These are phyloP conservation scores for Balearica regulorum DNA, from an alignment of 2,797 vertebrate species.

Conservation along the genomic window DNA sequence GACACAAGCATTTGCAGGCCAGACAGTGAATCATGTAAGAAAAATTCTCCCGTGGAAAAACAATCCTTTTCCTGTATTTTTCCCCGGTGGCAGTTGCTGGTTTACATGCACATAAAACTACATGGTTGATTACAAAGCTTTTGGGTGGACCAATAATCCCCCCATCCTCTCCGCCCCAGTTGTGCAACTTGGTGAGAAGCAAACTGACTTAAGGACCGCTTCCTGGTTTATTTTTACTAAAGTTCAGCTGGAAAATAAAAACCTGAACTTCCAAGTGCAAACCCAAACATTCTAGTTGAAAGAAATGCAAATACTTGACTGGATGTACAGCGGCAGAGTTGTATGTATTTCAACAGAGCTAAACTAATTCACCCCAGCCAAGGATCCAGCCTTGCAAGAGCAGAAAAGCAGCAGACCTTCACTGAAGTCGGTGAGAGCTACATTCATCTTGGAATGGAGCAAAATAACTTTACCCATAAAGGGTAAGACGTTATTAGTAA, in stretches of 20 bases:
- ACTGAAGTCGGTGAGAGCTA: background rate
- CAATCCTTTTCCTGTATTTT: constrained; percentile 13
- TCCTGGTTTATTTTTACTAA: background rate
- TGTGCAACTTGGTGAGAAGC: background rate
- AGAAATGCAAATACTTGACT: background rate
- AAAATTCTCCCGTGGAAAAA: background rate
- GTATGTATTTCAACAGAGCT: background rate
- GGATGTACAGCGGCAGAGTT: background rate
- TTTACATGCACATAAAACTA: background rate
- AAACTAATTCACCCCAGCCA: background rate
- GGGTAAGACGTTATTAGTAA: constrained; percentile 11
- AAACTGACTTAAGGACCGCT: background rate
- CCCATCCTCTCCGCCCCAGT: background rate
- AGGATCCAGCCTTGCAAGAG: background rate
- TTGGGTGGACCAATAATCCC: background rate
- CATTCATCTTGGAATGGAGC: background rate
- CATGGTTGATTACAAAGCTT: background rate
- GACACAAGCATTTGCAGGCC: background rate
- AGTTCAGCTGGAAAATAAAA: background rate
- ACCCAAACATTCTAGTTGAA: background rate
- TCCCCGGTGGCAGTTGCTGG: background rate
- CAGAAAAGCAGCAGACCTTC: background rate
- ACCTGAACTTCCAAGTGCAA: background rate
- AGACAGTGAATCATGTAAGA: constrained; percentile 7
- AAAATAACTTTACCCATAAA: constrained; percentile 45